phyloP scores from a whole-genome alignment of 2,797 vertebrate species.

The Prunella strophiata region DNA sequence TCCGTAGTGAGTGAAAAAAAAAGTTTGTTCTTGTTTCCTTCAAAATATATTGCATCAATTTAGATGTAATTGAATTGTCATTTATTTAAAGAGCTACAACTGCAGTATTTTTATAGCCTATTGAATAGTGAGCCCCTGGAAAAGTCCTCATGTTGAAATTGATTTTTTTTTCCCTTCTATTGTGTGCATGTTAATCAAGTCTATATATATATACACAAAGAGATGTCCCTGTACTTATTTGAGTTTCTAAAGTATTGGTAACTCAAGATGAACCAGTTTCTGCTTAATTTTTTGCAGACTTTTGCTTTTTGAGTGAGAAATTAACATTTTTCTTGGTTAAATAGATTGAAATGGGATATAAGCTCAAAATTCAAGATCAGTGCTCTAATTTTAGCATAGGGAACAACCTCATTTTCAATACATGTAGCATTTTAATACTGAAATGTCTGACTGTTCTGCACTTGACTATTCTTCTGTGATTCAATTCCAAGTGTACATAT shows the following conservation, averaged over 20 bases:
- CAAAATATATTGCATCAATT: neutral
- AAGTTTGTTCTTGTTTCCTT: neutral
- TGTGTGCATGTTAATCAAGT: neutral
- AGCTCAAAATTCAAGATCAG: neutral
- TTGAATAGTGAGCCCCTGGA: neutral
- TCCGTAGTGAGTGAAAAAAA: neutral
- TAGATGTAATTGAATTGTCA: neutral
- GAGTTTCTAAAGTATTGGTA: neutral
- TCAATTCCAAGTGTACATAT: neutral
- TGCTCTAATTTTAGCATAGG: neutral
- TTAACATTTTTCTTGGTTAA: neutral
- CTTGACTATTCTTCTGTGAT: neutral
- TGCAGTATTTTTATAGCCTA: neutral
- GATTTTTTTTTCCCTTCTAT: neutral
- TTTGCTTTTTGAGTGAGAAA: neutral
- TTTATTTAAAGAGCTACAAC: neutral
- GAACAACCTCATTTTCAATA: neutral
- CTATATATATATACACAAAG: neutral
- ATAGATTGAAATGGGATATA: neutral
- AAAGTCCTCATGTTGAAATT: neutral
- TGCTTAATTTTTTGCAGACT: neutral
- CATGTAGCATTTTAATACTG: neutral
- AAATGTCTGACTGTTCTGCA: neutral
- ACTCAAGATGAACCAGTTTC: neutral
- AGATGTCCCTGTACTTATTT: neutral